These are phyloP conservation scores for Squalus acanthias DNA, from an alignment of 2,797 vertebrate species.

Conservation along the genomic window DNA sequence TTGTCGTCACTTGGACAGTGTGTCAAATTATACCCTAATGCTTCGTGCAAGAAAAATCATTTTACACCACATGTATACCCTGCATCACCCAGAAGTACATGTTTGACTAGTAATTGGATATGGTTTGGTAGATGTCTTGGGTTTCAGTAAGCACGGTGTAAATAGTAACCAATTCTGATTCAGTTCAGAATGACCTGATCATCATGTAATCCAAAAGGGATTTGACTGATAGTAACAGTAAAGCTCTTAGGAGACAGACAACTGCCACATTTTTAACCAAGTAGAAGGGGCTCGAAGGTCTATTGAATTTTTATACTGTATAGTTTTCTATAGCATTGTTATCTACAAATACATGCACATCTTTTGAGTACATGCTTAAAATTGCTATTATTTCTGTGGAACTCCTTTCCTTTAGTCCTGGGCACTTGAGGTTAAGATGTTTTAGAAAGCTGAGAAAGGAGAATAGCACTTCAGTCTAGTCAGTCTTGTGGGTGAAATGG, in stretches of 20 bases:
- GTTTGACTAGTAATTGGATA: slow-evolving; percentile 21
- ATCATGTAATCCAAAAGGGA: slow-evolving; percentile 7
- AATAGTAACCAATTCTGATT: not conserved
- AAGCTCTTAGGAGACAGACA: not conserved
- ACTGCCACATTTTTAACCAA: slow-evolving; percentile 1
- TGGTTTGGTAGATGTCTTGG: not conserved
- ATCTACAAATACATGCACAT: not conserved
- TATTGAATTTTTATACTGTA: not conserved
- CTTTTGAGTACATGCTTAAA: not conserved
- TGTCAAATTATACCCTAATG: not conserved
- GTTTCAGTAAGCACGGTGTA: not conserved
- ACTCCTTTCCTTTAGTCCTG: not conserved
- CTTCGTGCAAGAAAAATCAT: not conserved
- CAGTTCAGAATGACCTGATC: slow-evolving; percentile 26
- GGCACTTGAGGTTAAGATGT: not conserved
- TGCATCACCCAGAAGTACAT: not conserved
- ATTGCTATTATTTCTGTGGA: not conserved
- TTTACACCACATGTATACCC: not conserved
- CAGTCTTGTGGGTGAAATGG: not conserved
- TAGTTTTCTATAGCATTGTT: not conserved
- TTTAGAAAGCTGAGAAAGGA: not conserved
- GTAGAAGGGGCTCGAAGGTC: not conserved
- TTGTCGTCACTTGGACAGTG: not conserved
- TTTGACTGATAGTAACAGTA: not conserved
- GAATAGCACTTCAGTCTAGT: not conserved